These are phyloP conservation scores for Apantesis nais DNA, from an alignment of 2,888 invertebrate species.

Conservation along the genomic window DNA sequence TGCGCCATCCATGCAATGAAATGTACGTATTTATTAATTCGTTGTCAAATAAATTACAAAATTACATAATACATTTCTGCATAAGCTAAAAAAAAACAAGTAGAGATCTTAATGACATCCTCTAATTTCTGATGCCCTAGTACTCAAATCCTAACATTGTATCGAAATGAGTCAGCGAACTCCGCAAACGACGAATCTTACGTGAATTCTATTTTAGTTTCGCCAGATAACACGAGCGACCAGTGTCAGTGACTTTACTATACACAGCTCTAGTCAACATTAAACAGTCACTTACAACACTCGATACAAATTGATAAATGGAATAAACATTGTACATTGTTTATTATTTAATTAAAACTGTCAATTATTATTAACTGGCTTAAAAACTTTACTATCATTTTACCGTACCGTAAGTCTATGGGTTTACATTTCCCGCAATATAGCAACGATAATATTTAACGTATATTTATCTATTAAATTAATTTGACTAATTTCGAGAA, in stretches of 20 bases:
- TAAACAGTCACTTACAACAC: conserved; percentile 26
- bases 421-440: background rate
- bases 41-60: no score
- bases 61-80: background rate
- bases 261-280: conserved; percentile 18
- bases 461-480: no score
- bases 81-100: background rate
- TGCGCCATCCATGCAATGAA: background rate
- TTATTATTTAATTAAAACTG: background rate
- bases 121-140: conserved; percentile 20
- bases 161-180: conserved; percentile 50
- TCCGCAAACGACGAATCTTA: conserved; percentile 49
- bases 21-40: background rate
- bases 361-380: no score
- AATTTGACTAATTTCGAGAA: background rate
- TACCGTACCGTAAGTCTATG: background rate
- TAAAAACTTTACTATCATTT: background rate
- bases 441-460: background rate
- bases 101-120: background rate
- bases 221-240: conserved; percentile 45
- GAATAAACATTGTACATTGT: conserved; percentile 25
- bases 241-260: conserved; percentile 55
- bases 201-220: conserved; percentile 58
- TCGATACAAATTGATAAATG: conserved; percentile 31
- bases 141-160: conserved; percentile 30